Base-by-base conservation (phyloP, 2,888 invertebrate species). In the Hirudinaria manillensis region DNA sequence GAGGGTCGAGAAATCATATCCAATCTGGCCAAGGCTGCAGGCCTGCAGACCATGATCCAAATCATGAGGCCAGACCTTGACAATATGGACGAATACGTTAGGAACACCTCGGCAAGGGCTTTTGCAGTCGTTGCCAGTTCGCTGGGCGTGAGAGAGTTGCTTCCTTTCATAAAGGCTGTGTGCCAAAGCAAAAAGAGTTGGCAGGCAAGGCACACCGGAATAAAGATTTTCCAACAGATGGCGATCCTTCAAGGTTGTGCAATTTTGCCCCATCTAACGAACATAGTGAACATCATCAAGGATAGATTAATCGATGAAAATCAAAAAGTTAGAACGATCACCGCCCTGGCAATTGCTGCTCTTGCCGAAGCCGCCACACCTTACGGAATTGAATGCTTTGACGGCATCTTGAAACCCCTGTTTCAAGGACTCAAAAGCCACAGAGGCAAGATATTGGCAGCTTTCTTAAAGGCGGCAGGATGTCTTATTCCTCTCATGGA, bases 41-140 rank as follows among this genome's bases (percentile, higher is more conserved):
- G 99, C 76, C 87, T 99, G 75, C 99, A 99, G 3, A 99, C 99
- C 21, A 99, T 99, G 99, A 99, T 99, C 82, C 98, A 98, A 4
- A 99, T 99, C 0, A 99, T 99, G 99, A 89, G 99, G 84, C 99
- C 99, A 0, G 99, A 99, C 87, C 99, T 99, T 82, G 99, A 99
- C 87, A 99, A 99, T 85, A 97, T 97, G 82, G 97, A 98, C 86
- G 97, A 98, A 87, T 99, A 99, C 83, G 99, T 99, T 55, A 90
- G 99, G 84, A 99, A 99, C 86, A 99, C 99, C 0, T 99, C 99
- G 0, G 99, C 99, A 6, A 89, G 99, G 82, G 99, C 99, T 0
- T 99, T 99, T 86, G 99, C 99, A n/a, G 99, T 99, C 0, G 99
- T 99, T 0, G 99, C 99, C 2, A 99, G 98, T 1, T 98, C 99